Evolutionary conservation across 2,888 invertebrate genomes (phyloP), one percentile per base, ranked within the genome.

Genomic region (Chaetogeoica ovagalla): DNA sequence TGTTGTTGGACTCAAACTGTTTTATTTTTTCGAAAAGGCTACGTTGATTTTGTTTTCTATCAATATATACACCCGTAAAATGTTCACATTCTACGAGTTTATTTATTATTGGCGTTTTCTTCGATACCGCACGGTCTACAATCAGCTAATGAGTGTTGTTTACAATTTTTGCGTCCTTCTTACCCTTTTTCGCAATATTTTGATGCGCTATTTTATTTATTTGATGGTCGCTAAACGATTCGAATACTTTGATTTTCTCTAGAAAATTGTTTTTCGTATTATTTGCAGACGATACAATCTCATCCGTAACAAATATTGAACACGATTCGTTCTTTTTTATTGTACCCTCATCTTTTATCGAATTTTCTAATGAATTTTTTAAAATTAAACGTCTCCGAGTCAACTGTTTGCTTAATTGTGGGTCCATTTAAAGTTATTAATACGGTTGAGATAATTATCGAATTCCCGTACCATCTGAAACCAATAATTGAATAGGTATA

Each of bases 381-480:
- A 71, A 71, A 71, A 79, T 79, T 23, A 79, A 57, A 3, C 79
- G 70, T 65, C 79, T 79, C 23, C 63, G 37, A 39, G n/a, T 71
- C 37, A 79, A 79, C 39, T 79, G 62, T 63, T 71, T 63, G 9
- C 21, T 79, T 43, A 79, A 30, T 11, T 79, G 70, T 57, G 79
- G 63, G 15, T 79, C 79, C 79, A 79, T 79, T 37, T 63, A 65
- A 71, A 55, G 15, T 62, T 52, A 62, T 37, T 30, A n/a, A 71
- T 65, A 71, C 19, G 60, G 43, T n/a, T 48, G 15, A 1, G 5
- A 7, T 66, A 43, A 15, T 65, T 2, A 65, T 23, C 55, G 19
- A 48, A 30, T 43, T 30, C 48, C 6, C 59, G 39, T 59, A 59
- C 5, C 68, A 76, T 75, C 75, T 76, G 59, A 59, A 76, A 76